Evolutionary conservation across 2,888 invertebrate genomes (phyloP).

Genomic region (Petrolisthes cinctipes): DNA sequence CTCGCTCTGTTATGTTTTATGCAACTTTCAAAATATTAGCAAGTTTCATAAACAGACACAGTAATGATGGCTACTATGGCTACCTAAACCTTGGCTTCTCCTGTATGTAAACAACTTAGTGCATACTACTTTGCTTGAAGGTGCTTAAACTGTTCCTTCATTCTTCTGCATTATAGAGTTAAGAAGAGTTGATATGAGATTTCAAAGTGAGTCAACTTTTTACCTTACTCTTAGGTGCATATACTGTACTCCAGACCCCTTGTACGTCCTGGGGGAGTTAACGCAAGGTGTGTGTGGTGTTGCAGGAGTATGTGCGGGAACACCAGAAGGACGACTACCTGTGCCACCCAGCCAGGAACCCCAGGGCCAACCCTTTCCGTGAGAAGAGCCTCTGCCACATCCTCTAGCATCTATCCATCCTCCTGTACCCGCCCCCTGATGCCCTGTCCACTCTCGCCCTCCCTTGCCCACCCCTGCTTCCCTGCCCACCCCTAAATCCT

Average conservation of each 20-base stretch:
- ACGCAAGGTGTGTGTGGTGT: conserved; percentile 12
- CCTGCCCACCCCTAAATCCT: neutral
- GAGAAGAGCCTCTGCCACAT: conserved; percentile 61
- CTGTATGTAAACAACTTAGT: too few relatives aligned
- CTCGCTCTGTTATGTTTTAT: too few relatives aligned
- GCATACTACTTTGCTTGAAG: too few relatives aligned
- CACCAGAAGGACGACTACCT: conserved; percentile 58
- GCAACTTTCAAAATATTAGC: too few relatives aligned
- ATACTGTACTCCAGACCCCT: neutral
- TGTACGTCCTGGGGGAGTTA: neutral
- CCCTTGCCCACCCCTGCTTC: neutral
- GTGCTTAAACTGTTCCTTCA: too few relatives aligned
- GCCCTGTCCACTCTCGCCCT: neutral
- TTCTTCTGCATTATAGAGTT: too few relatives aligned
- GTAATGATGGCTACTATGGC: too few relatives aligned
- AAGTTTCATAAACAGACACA: too few relatives aligned
- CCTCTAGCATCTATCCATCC: conserved; percentile 20
- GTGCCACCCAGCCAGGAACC: conserved; percentile 58
- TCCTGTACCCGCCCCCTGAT: neutral
- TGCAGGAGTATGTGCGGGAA: conserved; percentile 57
- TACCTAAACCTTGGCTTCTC: too few relatives aligned
- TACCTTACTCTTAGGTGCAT: neutral
- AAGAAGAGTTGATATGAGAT: too few relatives aligned
- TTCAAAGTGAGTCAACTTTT: too few relatives aligned
- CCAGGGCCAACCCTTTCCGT: conserved; percentile 61